phyloP scores from a whole-genome alignment of 2,113 vertebrate species.

The Halcyon malimbica region DNA sequence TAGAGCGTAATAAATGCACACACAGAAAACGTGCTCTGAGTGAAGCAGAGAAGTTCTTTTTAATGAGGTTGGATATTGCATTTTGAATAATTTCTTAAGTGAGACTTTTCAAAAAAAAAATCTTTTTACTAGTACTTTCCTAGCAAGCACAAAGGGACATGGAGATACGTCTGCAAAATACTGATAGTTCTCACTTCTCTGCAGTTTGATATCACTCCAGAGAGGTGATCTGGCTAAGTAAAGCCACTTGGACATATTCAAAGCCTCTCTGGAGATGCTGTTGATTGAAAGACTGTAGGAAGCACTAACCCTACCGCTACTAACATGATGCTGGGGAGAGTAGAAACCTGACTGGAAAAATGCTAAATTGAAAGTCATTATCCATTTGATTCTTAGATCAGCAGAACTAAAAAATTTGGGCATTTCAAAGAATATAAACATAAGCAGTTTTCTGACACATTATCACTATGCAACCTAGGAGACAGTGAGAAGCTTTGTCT shows the following conservation, averaged over 20 bases:
- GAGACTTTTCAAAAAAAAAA: not conserved
- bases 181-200: not conserved
- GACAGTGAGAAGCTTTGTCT: not conserved
- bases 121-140: not conserved
- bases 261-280: not conserved
- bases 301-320: not conserved
- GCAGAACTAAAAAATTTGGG: not conserved
- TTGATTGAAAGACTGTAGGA: not conserved
- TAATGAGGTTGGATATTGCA: not conserved
- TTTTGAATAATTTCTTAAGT: not conserved
- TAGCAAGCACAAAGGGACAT: not conserved
- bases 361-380: not conserved
- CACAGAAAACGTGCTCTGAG: not conserved
- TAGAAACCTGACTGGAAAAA: not conserved
- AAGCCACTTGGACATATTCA: not conserved
- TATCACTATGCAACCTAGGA: not conserved
- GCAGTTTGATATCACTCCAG: fast-evolving
- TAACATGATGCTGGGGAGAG: fast-evolving
- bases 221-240: not conserved
- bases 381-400: not conserved
- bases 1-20: not conserved
- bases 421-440: not conserved
- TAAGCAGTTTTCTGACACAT: not conserved
- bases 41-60: not conserved
- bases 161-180: not conserved